Conservation (phyloP, 2,888 invertebrate species). For the Mechanitis mazaeus region DNA sequence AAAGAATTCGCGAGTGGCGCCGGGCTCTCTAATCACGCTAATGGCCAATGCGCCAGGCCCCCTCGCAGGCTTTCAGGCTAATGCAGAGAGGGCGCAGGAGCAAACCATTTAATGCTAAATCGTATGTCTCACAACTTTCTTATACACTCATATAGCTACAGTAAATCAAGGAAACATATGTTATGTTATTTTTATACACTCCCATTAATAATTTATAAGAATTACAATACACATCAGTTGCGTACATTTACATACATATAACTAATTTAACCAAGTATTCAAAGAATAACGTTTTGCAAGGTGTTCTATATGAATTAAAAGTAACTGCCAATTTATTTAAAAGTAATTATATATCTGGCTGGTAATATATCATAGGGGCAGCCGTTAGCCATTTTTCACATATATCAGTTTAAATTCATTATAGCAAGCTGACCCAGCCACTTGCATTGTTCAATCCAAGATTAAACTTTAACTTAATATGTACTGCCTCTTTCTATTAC, state of each 20-base stretch:
- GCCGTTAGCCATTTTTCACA: slow-evolving; percentile 52
- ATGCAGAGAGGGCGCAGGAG: slow-evolving; percentile 37
- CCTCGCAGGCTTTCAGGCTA: slow-evolving; percentile 66
- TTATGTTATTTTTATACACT: slow-evolving; percentile 6
- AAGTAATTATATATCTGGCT: slow-evolving; percentile 52
- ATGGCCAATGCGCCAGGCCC: slow-evolving; percentile 71
- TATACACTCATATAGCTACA: slow-evolving; percentile 11
- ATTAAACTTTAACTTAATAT: slow-evolving; percentile 18
- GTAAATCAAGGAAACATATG: slow-evolving; percentile 16
- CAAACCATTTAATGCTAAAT: slow-evolving; percentile 45
- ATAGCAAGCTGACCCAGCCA: slow-evolving; percentile 23
- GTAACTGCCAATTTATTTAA: slow-evolving; percentile 42
- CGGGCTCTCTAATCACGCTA: slow-evolving; percentile 74
- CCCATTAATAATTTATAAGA: too few species aligned
- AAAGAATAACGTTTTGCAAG: neutral
- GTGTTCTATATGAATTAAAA: slow-evolving; percentile 29
- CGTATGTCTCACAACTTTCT: slow-evolving; percentile 46
- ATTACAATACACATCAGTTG: too few species aligned
- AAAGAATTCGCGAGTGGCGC: slow-evolving; percentile 68
- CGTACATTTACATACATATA: too few species aligned
- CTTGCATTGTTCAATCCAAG: slow-evolving; percentile 19
- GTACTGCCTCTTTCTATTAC: slow-evolving; percentile 6
- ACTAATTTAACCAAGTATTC: too few species aligned
- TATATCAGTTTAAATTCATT: slow-evolving; percentile 55
- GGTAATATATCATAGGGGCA: slow-evolving; percentile 49